phyloP scores from a whole-genome alignment of 2,888 invertebrate species.

The Pyrochroa serraticornis region DNA sequence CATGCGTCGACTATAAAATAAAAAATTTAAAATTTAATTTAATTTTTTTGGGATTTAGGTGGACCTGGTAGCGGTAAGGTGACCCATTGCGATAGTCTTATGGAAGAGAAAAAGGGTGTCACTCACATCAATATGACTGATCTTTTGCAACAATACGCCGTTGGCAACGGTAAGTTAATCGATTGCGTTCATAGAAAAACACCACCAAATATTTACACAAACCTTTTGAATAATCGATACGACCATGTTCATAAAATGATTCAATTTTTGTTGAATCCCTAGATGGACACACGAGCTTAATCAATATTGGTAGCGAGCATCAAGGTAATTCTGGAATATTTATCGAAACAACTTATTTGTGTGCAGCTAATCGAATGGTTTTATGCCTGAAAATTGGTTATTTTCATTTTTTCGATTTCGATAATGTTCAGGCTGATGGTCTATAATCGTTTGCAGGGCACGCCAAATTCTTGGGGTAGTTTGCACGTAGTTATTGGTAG shows the following conservation, averaged over 20 bases:
- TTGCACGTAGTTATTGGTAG: too few relatives aligned
- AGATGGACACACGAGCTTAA: conserved; percentile 51
- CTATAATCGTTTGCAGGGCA: too few relatives aligned
- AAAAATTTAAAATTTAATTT: neutral
- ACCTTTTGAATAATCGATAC: conserved; percentile 23
- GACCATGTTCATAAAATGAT: conserved; percentile 21
- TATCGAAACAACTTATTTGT: neutral
- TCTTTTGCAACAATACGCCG: conserved; percentile 84
- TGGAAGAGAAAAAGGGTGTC: conserved; percentile 83
- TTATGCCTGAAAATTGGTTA: neutral
- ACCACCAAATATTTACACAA: conserved; percentile 10
- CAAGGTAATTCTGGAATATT: conserved; percentile 42
- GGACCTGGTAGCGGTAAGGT: conserved; percentile 98
- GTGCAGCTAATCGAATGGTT: neutral
- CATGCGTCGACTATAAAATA: neutral
- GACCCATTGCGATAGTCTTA: conserved; percentile 92
- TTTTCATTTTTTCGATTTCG: neutral
- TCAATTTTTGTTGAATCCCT: conserved; percentile 34
- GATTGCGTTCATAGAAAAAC: neutral
- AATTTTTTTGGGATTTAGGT: conserved; percentile 61
- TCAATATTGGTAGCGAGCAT: conserved; percentile 46
- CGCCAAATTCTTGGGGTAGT: too few relatives aligned
- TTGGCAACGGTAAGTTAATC: conserved; percentile 76
- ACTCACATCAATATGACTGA: conserved; percentile 93
- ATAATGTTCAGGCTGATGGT: too few relatives aligned